Evolutionary conservation across 2,888 invertebrate species (phyloP).

Genomic region (Dexiosoma caninum): DNA sequence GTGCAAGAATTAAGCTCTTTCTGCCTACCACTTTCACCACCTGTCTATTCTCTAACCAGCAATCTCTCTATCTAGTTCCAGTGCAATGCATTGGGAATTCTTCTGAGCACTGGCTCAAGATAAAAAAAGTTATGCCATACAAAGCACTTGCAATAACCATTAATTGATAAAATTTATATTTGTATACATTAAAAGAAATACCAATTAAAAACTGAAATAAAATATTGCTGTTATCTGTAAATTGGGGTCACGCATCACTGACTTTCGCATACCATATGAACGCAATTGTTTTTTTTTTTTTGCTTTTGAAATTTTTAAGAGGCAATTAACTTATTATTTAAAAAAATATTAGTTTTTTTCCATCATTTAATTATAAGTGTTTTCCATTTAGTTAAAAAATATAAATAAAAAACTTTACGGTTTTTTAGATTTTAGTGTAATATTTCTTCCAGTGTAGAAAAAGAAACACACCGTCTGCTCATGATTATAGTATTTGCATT

Average conservation of each 20-base stretch:
- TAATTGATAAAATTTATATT: conserved; percentile 52
- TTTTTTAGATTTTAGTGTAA: not conserved
- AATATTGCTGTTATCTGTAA: conserved; percentile 31
- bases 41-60: no score
- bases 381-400: not conserved
- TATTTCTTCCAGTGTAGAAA: conserved; percentile 25
- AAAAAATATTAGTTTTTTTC: not conserved
- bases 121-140: not conserved
- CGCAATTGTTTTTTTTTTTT: conserved; percentile 28
- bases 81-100: no score
- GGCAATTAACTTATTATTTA: conserved; percentile 49
- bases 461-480: conserved; percentile 1
- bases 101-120: no score
- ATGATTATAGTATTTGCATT: conserved; percentile 18
- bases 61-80: no score
- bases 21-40: no score
- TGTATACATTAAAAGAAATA: conserved; percentile 36
- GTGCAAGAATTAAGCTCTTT: no score
- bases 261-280: conserved; percentile 54
- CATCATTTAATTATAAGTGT: conserved; percentile 10
- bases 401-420: not conserved
- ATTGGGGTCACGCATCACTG: conserved; percentile 53
- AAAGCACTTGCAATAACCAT: conserved; percentile 4
- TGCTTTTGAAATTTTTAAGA: conserved; percentile 38
- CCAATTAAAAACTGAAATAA: conserved; percentile 29